Evolutionary conservation across 2,113 vertebrate genomes (phyloP), one percentile per base, ranked within the genome.

Genomic region (Colinus virginianus): DNA sequence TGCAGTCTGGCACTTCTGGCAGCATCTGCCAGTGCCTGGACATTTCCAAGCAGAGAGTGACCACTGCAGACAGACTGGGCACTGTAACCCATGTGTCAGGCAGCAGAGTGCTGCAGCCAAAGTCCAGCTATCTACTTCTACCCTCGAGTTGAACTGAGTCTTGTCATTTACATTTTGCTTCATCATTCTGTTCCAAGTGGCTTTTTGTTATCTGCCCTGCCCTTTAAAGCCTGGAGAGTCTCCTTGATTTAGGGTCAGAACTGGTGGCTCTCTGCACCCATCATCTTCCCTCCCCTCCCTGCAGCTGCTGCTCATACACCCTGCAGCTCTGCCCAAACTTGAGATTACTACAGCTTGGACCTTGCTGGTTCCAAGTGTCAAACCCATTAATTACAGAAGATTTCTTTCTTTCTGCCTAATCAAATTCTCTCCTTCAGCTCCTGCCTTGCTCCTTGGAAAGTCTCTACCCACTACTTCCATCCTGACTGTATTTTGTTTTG

Each of bases 41-140:
- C 23, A 49, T 19, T 9, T 13, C 34, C 43, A 23, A 21, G 15
- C 1, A 3, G 23, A 61, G 34, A n/a, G 34, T 49, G 59, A 26
- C 40, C 38, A 8, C 13, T 0, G 0, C 20, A 2, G 10, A 11
- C 0, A 0, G 38, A 6, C 8, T 59, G 19, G 26, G 67, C 32
- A n/a, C 46, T 28, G 18, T 13, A 34, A 38, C 6, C n/a, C 10
- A 0, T 1, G 11, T n/a, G 26, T 38, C 59, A 84, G 34, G 20
- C 0, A 0, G 32, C 45, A 13, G 46, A 49, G 23, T 28, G 59
- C 32, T 0, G 0, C 40, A 40, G 30, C 69, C 56, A 32, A n/a
- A 67, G 48, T 18, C 80, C 75, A 48, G 20, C 21, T 46, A 2
- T 21, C 34, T 80, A 0, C 21, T 78, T 22, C 71, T 78, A 17